Conservation (phyloP, 2,113 vertebrate species). For the Corapipo altera region DNA sequence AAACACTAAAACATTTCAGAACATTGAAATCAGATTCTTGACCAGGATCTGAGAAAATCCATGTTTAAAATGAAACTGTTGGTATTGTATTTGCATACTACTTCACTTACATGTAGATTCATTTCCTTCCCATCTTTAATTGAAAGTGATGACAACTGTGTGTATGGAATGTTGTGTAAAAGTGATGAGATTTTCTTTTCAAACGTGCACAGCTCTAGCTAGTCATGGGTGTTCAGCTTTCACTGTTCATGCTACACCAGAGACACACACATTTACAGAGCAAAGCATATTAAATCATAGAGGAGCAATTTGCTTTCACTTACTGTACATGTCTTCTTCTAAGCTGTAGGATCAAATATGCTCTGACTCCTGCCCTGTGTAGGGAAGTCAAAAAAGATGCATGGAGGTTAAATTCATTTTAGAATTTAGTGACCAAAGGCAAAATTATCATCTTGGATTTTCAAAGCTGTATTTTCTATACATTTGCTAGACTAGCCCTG, state of each 20-base stretch:
- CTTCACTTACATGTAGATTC: not conserved
- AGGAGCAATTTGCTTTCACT: conserved; percentile 11
- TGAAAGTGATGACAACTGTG: not conserved
- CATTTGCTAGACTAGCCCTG: not conserved
- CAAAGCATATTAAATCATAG: not conserved
- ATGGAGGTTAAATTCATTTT: conserved; percentile 5
- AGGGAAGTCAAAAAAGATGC: conserved; percentile 11
- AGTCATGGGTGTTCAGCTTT: not conserved
- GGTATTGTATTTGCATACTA: not conserved
- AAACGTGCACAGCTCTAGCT: not conserved
- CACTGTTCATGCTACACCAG: rapidly evolving
- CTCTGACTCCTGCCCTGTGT: not conserved
- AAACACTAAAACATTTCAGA: not conserved
- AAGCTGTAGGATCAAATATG: not conserved
- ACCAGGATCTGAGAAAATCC: not conserved
- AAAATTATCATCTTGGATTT: conserved; percentile 34
- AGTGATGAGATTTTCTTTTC: not conserved
- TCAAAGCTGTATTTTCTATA: not conserved
- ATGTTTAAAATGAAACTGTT: not conserved
- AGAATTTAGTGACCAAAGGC: conserved; percentile 31
- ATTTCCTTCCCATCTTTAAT: not conserved
- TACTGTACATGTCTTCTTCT: not conserved
- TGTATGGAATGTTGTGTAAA: not conserved
- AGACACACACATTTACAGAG: not conserved
- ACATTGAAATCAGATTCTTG: not conserved